Percentiles rank a stretch among this genome's conserved stretches.
These are phyloP conservation scores for Euproctis similis DNA, from an alignment of 2,888 invertebrate species.

Conservation along the genomic window DNA sequence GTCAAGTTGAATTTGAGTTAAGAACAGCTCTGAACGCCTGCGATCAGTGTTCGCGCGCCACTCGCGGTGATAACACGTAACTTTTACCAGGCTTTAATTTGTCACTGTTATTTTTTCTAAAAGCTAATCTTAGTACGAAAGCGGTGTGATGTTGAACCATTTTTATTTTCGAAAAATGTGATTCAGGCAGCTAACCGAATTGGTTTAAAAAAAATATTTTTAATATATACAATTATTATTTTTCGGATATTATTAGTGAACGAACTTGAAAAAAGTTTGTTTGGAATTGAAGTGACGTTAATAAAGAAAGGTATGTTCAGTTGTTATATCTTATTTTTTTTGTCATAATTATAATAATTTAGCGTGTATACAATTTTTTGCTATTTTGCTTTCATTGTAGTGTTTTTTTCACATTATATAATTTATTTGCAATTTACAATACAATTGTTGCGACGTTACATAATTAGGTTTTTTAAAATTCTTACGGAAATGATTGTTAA, in stretches of 20 bases:
- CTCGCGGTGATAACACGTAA: constrained; percentile 22
- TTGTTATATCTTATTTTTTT: constrained; percentile 1
- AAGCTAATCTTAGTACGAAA: constrained; percentile 29
- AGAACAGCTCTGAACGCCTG: background rate
- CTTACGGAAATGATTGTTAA: no score
- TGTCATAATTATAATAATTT: no score
- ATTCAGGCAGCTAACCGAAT: constrained; percentile 51
- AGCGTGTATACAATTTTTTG: no score
- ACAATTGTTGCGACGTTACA: no score
- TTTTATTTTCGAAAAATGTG: constrained; percentile 68
- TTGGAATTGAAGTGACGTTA: constrained; percentile 33
- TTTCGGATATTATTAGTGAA: constrained; percentile 24
- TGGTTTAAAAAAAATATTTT: constrained; percentile 24
- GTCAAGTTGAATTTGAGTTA: constrained; percentile 26
- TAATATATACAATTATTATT: constrained; percentile 22
- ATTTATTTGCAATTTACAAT: no score
- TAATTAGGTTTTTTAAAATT: no score
- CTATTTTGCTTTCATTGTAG: no score
- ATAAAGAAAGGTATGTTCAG: constrained; percentile 32
- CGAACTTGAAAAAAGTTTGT: constrained; percentile 24
- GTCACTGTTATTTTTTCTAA: constrained; percentile 11
- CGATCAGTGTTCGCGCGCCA: constrained; percentile 24
- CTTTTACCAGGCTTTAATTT: constrained; percentile 14
- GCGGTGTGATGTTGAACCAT: constrained; percentile 50
- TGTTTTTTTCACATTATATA: no score